Conservation (phyloP, 37 sponge, comb jelly and placozoan species). For the Beroe ovata region DNA sequence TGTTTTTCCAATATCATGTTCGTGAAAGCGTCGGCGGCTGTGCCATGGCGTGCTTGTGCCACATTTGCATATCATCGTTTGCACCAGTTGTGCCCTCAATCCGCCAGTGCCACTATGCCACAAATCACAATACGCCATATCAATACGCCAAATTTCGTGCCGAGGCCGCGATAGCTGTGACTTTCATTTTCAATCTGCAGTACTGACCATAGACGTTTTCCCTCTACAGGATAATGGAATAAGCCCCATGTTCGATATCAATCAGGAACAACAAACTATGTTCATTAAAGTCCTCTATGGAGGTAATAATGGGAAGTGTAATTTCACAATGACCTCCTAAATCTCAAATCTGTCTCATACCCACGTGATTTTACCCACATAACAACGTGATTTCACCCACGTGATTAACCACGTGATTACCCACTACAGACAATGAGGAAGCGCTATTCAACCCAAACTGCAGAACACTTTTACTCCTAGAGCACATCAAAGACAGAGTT, state of each 20-base stretch:
- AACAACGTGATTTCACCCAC: too few species aligned
- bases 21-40: too few species aligned
- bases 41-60: too few species aligned
- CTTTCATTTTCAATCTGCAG: too few species aligned
- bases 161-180: too few species aligned
- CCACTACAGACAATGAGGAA: slow-evolving; percentile 20
- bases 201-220: background rate
- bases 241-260: background rate
- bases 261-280: slow-evolving; percentile 10
- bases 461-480: slow-evolving; percentile 40
- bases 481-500: slow-evolving; percentile 46
- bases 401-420: too few species aligned
- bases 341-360: too few species aligned
- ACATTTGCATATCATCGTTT: background rate
- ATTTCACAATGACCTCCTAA: too few species aligned
- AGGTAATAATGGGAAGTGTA: too few species aligned
- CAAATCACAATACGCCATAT: too few species aligned
- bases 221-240: background rate
- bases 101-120: background rate
- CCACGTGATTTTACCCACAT: too few species aligned
- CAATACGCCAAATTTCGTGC: too few species aligned
- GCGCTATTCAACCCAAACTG: slow-evolving; percentile 57
- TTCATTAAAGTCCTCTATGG: slow-evolving; percentile 58
- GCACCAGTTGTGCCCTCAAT: background rate
- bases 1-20: background rate